Evolutionary conservation across 2,113 vertebrate species (phyloP).

Genomic region (Passer domesticus): DNA sequence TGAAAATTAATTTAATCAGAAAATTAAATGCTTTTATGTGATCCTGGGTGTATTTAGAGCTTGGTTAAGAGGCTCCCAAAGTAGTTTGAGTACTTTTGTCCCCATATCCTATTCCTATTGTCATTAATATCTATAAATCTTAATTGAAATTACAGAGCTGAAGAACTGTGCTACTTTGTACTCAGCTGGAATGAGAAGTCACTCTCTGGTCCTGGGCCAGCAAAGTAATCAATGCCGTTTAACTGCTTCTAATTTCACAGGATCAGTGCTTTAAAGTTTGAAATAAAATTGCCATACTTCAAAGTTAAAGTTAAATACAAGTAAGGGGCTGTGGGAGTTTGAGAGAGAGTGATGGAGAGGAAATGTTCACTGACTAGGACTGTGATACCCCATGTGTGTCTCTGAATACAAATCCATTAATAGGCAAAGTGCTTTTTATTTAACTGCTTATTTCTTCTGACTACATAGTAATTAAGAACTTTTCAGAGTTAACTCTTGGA

Average conservation of each 20-base stretch:
- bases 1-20: conserved; percentile 6
- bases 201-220: background rate
- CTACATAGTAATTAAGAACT: background rate
- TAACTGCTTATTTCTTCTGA: background rate
- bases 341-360: background rate
- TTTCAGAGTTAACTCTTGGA: background rate
- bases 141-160: conserved; percentile 50
- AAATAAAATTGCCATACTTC: background rate
- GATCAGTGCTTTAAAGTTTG: background rate
- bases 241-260: background rate
- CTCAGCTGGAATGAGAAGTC: background rate
- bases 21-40: conserved; percentile 27
- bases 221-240: background rate
- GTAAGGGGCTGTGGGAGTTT: background rate
- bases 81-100: background rate
- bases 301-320: background rate
- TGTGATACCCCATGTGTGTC: background rate
- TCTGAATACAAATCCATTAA: background rate
- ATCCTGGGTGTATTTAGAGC: background rate
- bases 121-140: conserved; percentile 55
- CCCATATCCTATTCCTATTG: background rate
- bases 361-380: background rate
- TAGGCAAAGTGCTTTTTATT: background rate
- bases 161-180: background rate
- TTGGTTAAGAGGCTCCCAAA: background rate